Base-by-base conservation (phyloP, 2,797 vertebrate species). In the Platalea minor region DNA sequence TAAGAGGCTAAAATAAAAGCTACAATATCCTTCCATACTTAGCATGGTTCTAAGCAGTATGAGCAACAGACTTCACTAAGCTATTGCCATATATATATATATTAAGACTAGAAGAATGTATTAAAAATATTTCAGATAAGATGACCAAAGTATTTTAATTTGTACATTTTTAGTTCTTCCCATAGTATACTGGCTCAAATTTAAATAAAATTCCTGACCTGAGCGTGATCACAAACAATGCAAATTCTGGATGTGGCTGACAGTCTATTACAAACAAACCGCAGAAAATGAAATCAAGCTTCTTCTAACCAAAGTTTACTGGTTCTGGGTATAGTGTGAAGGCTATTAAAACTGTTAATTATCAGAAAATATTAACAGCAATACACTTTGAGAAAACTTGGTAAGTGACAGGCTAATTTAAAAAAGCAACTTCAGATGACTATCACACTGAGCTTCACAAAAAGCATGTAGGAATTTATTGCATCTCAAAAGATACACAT, bases 401-500 rank as follows among this genome's bases (percentile, higher is more conserved):
- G 5, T 48, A 56, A 41, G 48, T 23, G 37, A 73, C 6, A 51
- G 7, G n/a, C 16, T 51, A 84, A 76, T 70, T 60, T 19, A 7
- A 57, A 91, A 93, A 67, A 60, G 15, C 23, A 86, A 31, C 25
- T 79, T 48, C 8, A 91, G 33, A 77, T 26, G 15, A 87, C 20
- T 63, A 50, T 37, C 35, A 60, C 19, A 48, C 2, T 0, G 11
- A 88, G 24, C 46, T 93, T 61, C 67, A 83, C 29, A 67, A 64
- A 78, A 64, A 50, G 4, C 33, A 82, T 0, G 3, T 11, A 41
- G 20, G 41, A 85, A 46, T 54, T 79, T 41, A 78, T 1, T 76
- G 28, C 6, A 54, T 21, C 17, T 80, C 33, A 48, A 61, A 88
- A 76, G 11, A 31, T 2, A 67, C 0, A 1, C 0, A 2, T 8